phyloP scores from a whole-genome alignment of 2,113 vertebrate genomes.

The Cyprinodon brontotheroides region DNA sequence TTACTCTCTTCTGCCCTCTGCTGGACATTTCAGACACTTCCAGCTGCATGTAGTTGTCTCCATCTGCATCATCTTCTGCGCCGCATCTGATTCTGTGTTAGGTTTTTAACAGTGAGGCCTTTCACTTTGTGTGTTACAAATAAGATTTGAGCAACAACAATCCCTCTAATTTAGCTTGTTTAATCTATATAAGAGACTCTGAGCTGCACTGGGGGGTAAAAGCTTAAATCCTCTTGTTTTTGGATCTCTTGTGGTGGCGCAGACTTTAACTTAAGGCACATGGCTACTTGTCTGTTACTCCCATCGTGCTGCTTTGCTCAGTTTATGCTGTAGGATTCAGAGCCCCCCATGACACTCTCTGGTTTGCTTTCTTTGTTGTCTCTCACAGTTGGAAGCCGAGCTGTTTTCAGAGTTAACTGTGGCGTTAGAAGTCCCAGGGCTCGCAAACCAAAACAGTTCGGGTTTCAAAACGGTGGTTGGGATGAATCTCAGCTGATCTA shows the following conservation, averaged over 20 bases:
- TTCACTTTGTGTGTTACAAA: neutral
- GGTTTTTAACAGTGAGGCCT: too few species aligned
- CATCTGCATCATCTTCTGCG: neutral
- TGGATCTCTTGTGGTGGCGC: neutral
- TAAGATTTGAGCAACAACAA: neutral
- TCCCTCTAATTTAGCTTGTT: neutral
- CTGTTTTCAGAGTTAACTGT: neutral
- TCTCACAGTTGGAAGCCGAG: neutral
- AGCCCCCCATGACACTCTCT: conserved; percentile 15
- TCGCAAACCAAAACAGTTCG: neutral
- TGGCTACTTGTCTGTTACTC: conserved; percentile 37
- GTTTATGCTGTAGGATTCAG: conserved; percentile 28
- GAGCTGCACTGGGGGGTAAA: neutral
- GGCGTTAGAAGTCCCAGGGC: neutral
- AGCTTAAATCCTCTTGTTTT: neutral
- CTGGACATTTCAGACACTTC: neutral
- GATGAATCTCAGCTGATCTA: neutral
- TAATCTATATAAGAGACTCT: neutral
- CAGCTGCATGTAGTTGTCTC: neutral
- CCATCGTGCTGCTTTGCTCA: conserved; percentile 67
- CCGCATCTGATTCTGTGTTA: too few species aligned
- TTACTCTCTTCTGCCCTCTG: neutral
- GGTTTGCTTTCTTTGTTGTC: conserved; percentile 8
- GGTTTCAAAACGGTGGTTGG: neutral
- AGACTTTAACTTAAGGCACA: conserved; percentile 1